Percentiles rank a stretch among this genome's conserved stretches.
phyloP scores from a whole-genome alignment of 1,140 invertebrate species.

The Macrobrachium nipponense region DNA sequence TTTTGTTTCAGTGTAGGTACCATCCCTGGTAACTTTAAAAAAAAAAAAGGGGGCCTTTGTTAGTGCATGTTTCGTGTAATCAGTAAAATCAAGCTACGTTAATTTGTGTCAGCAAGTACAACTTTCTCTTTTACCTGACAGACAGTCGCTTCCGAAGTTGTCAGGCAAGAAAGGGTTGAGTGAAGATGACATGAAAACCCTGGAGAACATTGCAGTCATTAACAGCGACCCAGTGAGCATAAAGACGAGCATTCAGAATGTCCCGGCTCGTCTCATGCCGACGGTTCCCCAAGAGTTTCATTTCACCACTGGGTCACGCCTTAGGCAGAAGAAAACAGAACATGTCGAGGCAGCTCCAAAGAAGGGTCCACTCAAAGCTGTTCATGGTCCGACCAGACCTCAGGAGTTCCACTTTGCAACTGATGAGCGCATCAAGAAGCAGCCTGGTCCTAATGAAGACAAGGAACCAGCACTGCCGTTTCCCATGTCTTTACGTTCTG shows the following conservation, averaged over 20 bases:
- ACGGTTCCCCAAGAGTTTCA: slow-evolving; percentile 24
- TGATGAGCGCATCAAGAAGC: slow-evolving; percentile 32
- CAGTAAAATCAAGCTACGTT: not conserved
- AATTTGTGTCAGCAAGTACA: not conserved
- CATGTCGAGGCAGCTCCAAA: not conserved
- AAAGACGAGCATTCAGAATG: slow-evolving; percentile 23
- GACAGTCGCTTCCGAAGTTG: not conserved
- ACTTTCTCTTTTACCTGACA: not conserved
- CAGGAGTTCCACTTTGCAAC: slow-evolving; percentile 51
- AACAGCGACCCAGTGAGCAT: slow-evolving; percentile 7
- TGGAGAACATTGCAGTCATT: slow-evolving; percentile 10
- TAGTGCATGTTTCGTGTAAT: not conserved
- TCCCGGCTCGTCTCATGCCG: not conserved
- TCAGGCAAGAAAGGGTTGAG: slow-evolving; percentile 8
- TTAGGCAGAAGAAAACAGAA: slow-evolving; percentile 7
- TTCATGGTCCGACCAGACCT: slow-evolving; percentile 37
- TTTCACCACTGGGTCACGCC: slow-evolving; percentile 30
- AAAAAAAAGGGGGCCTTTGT: no score
- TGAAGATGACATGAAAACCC: not conserved
- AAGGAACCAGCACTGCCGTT: slow-evolving; percentile 13
- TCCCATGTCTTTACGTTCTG: slow-evolving; percentile 25
- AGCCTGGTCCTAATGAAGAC: not conserved
- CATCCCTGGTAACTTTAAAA: no score
- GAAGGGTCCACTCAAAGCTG: not conserved
- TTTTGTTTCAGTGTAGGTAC: no score